Percentiles rank a stretch among this genome's conserved stretches.
Conservation (phyloP, 1,140 invertebrate species). For the Whitmania pigra region DNA sequence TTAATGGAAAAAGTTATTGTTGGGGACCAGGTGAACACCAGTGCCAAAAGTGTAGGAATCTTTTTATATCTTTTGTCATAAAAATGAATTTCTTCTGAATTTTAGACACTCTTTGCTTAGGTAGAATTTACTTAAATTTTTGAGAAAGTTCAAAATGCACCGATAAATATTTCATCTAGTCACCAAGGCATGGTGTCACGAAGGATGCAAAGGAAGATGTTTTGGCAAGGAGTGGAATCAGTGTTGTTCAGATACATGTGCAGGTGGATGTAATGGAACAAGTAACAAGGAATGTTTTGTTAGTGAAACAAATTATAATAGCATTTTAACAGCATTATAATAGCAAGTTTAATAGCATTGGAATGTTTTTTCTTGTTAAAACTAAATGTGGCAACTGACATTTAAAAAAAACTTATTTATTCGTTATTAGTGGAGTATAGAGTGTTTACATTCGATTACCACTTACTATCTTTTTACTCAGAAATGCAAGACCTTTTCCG, state of each 20-base stretch:
- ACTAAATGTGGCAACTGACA: background rate
- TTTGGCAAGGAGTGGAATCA: slow-evolving; percentile 73
- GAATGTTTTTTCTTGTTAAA: background rate
- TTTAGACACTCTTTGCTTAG: no score
- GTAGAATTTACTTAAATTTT: no score
- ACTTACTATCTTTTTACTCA: slow-evolving; percentile 29
- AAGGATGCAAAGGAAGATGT: slow-evolving; percentile 82
- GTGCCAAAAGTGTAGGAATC: slow-evolving; percentile 65
- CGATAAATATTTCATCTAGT: slow-evolving; percentile 29
- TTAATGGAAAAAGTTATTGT: slow-evolving; percentile 44
- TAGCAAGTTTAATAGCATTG: no score
- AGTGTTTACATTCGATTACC: background rate
- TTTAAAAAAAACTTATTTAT: background rate
- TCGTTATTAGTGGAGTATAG: no score
- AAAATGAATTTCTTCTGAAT: no score
- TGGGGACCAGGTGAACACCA: slow-evolving; percentile 85
- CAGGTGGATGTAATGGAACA: slow-evolving; percentile 82
- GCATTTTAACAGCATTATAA: no score
- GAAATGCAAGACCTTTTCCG: slow-evolving; percentile 87
- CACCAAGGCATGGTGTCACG: slow-evolving; percentile 63
- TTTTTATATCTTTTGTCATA: no score
- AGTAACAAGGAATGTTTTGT: slow-evolving; percentile 79
- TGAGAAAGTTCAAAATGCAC: no score
- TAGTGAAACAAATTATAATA: slow-evolving; percentile 16
- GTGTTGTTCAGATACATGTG: slow-evolving; percentile 91